Base-by-base conservation (phyloP, 2,113 vertebrate species). In the Gobiocypris rarus region DNA sequence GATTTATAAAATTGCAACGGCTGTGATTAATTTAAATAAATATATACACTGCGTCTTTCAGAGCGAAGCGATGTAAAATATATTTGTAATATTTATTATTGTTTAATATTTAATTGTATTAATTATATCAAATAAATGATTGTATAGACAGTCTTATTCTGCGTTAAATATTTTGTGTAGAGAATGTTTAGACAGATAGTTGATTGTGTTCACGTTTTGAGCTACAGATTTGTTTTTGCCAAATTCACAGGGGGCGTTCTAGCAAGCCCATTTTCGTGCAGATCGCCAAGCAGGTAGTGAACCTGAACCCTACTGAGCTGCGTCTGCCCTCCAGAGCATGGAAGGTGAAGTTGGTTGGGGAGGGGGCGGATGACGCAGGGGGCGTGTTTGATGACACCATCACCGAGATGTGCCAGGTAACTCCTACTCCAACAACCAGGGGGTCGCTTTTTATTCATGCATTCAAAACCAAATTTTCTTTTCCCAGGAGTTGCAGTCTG, bases 381-480 rank as follows among this genome's bases (percentile, higher is more conserved):
- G 95, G 95, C 28, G 95, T 95, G 83, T 95, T 95, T 86, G 95
- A 95, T 65, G 95, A 95, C 89, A 95, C 95, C 82, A 95, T 95
- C 83, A 95, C 95, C 0, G 95, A 95, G 86, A 95, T 95, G 94
- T 95, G 95, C 86, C 95, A 95, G 93, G 95, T 95, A 83, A 82
- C 83, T 79, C 45, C 41, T 1, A 6, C 19, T 34, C 43, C 15
- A 10, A 34, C 24, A 22, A 45, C 69, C 17, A 17, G 22, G 3
- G 45, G n/a, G 34, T 19, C 4, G 9, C 41, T 22, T 56, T 45
- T 63, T 8, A 26, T 43, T 43, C 50, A 56, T 2, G 14, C 56
- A 75, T 34, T 73, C 45, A 65, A n/a, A 54, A 26, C 56, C 7
- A 3, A 43, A 26, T 28, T 56, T 4, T 84, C 34, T 82, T 19